phyloP scores from a whole-genome alignment of 2,797 vertebrate genomes.

The Centroberyx gerrardi region DNA sequence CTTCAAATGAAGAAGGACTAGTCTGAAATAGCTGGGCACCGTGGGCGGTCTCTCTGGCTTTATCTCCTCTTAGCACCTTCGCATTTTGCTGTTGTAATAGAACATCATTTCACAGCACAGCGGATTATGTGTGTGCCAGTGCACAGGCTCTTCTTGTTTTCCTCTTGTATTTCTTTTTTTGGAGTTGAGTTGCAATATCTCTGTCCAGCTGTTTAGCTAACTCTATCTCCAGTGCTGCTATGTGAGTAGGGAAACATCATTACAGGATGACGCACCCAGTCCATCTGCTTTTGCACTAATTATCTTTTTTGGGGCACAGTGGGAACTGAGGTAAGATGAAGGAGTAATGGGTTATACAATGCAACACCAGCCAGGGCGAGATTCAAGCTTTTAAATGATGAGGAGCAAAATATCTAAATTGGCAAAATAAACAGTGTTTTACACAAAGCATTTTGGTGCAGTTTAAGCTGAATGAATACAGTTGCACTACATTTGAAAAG shows the following conservation, averaged over 20 bases:
- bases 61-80: slow-evolving; percentile 42
- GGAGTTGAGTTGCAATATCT: slow-evolving; percentile 39
- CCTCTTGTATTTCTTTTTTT: slow-evolving; percentile 30
- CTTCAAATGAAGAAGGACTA: slow-evolving; percentile 21
- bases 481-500: background rate
- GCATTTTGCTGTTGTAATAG: slow-evolving; percentile 45
- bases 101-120: slow-evolving; percentile 40
- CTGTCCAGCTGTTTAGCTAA: slow-evolving; percentile 41
- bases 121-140: slow-evolving; percentile 36
- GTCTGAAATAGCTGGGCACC: slow-evolving; percentile 37
- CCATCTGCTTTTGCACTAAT: slow-evolving; percentile 65
- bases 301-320: slow-evolving; percentile 39
- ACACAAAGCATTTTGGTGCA: background rate
- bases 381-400: slow-evolving; percentile 14
- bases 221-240: slow-evolving; percentile 20
- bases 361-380: slow-evolving; percentile 9
- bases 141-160: slow-evolving; percentile 28
- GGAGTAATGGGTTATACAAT: slow-evolving; percentile 34
- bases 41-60: slow-evolving; percentile 57
- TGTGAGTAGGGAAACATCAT: slow-evolving; percentile 20
- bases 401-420: background rate
- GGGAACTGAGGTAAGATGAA: slow-evolving; percentile 22
- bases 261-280: slow-evolving; percentile 30
- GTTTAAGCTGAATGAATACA: background rate
- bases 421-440: background rate